These are phyloP conservation scores for Ceratosolen solmsi DNA, from an alignment of 1,140 invertebrate species.

Conservation along the genomic window DNA sequence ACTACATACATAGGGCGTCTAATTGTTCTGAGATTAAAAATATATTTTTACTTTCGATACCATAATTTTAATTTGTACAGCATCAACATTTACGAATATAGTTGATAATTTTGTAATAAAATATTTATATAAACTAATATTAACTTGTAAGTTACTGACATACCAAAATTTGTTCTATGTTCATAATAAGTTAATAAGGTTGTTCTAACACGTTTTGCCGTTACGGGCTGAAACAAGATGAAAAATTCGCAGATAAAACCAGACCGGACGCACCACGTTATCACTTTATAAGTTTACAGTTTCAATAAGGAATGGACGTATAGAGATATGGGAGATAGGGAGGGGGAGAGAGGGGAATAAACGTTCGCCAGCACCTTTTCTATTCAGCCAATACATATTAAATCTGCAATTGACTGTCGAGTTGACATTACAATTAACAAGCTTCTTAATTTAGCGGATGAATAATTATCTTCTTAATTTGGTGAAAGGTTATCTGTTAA, in stretches of 20 bases:
- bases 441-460: constrained; percentile 30
- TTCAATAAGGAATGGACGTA: not conserved
- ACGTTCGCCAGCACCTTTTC: not conserved
- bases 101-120: constrained; percentile 45
- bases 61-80: constrained; percentile 21
- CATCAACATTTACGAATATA: constrained; percentile 1
- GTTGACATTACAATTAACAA: constrained; percentile 29
- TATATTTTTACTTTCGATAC: constrained; percentile 47
- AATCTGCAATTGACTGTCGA: not conserved
- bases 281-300: not conserved
- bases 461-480: constrained; percentile 33
- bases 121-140: constrained; percentile 40
- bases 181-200: not conserved
- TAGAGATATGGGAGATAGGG: too few species aligned
- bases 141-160: constrained; percentile 37
- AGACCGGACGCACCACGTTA: not conserved
- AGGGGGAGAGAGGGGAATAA: too few species aligned
- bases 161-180: constrained; percentile 5
- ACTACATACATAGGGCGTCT: not conserved
- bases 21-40: constrained; percentile 34
- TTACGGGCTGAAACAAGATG: not conserved
- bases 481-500: constrained; percentile 42
- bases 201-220: not conserved
- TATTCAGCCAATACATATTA: too few species aligned
- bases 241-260: not conserved